These are phyloP conservation scores for Petrocephalus microphthalmus DNA, from an alignment of 2,113 vertebrate species.

Conservation along the genomic window DNA sequence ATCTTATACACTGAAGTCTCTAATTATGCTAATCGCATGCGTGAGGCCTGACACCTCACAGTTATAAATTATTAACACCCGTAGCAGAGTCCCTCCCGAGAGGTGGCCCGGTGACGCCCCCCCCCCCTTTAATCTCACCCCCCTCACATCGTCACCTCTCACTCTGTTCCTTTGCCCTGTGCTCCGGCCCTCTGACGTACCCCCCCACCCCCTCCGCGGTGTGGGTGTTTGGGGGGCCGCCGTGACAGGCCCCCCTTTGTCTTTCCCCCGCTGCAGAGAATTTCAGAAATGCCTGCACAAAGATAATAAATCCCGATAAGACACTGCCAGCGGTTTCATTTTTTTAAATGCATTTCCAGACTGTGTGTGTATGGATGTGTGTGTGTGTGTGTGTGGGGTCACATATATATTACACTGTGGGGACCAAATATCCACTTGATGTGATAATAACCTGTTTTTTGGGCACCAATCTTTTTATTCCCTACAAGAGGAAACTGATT, in stretches of 20 bases:
- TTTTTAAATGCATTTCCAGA: constrained; percentile 45
- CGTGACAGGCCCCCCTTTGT: constrained; percentile 49
- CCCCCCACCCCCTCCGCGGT: constrained; percentile 37
- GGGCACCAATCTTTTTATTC: too few relatives aligned
- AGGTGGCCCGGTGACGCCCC: constrained; percentile 26
- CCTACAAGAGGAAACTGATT: too few relatives aligned
- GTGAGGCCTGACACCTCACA: constrained; percentile 55
- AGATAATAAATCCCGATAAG: constrained; percentile 63
- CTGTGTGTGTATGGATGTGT: constrained; percentile 35
- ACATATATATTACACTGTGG: too few relatives aligned
- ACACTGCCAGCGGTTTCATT: constrained; percentile 49
- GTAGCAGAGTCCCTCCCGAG: constrained; percentile 54
- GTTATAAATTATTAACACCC: constrained; percentile 62
- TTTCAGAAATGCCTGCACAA: constrained; percentile 59
- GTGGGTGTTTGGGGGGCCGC: constrained; percentile 55
- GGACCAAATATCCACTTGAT: too few relatives aligned
- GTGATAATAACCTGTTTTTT: too few relatives aligned
- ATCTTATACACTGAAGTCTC: constrained; percentile 53
- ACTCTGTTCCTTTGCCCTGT: constrained; percentile 31
- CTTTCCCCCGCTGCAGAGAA: constrained; percentile 49
- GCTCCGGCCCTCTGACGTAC: constrained; percentile 38
- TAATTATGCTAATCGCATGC: constrained; percentile 65
- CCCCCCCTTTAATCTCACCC: constrained; percentile 30
- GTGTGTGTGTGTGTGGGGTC: neutral
- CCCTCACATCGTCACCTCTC: constrained; percentile 10